These are phyloP conservation scores for Coenonympha arcania DNA, from an alignment of 2,888 invertebrate genomes.

Conservation along the genomic window DNA sequence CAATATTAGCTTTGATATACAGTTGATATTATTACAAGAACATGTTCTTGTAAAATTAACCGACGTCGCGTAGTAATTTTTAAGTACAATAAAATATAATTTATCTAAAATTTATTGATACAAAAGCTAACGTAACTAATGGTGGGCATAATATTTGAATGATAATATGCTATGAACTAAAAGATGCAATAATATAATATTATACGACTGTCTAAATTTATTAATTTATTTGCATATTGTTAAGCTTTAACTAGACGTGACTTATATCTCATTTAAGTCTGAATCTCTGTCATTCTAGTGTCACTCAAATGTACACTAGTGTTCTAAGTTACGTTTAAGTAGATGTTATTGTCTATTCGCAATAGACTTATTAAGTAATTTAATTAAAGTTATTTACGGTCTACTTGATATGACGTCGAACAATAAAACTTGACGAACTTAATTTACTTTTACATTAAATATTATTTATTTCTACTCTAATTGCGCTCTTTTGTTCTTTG, in stretches of 20 bases:
- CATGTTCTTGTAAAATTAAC: too few species aligned
- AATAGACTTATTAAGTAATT: slow-evolving; percentile 12
- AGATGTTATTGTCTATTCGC: slow-evolving; percentile 19
- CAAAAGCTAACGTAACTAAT: too few species aligned
- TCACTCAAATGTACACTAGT: slow-evolving; percentile 17
- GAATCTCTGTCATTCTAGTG: slow-evolving; percentile 15
- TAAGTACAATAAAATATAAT: too few species aligned
- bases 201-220: slow-evolving; percentile 27
- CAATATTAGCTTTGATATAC: too few species aligned
- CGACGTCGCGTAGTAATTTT: too few species aligned
- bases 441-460: neutral
- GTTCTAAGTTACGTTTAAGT: slow-evolving; percentile 12
- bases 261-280: neutral
- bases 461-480: neutral
- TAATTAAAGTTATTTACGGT: slow-evolving; percentile 17
- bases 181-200: slow-evolving; percentile 16
- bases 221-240: slow-evolving; percentile 23
- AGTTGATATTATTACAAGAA: too few species aligned
- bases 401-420: neutral
- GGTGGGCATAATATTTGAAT: too few species aligned
- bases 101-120: too few species aligned
- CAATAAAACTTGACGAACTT: neutral
- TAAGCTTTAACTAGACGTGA: neutral
- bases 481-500: neutral
- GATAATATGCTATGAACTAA: neutral